A percentile compares a stretch with the other conserved stretches of the same genome.
phyloP scores from a whole-genome alignment of 1,140 invertebrate species.

The Hylaeus anthracinus region DNA sequence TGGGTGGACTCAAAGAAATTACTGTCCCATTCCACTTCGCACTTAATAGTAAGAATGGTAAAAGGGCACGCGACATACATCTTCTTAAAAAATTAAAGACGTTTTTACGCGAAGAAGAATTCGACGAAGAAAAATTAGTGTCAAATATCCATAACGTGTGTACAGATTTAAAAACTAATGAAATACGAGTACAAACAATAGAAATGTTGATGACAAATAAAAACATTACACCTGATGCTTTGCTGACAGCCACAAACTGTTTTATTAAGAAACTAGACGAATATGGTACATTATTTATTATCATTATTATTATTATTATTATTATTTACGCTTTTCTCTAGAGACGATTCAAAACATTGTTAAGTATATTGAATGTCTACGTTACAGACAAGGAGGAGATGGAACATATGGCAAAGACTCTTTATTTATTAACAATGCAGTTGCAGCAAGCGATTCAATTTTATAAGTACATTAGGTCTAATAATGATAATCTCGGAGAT shows the following conservation, averaged over 20 bases:
- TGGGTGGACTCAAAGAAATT: slow-evolving; percentile 90
- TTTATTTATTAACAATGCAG: slow-evolving; percentile 70
- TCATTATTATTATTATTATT: background rate
- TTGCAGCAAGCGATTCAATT: slow-evolving; percentile 76
- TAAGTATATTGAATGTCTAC: background rate
- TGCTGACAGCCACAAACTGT: slow-evolving; percentile 81
- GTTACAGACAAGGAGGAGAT: slow-evolving; percentile 66
- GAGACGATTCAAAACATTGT: background rate
- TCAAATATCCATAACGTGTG: slow-evolving; percentile 82
- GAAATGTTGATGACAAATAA: slow-evolving; percentile 86
- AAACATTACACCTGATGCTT: slow-evolving; percentile 82
- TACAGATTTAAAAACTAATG: slow-evolving; percentile 87
- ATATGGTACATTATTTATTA: slow-evolving; percentile 50
- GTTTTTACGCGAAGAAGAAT: slow-evolving; percentile 83
- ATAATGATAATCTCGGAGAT: slow-evolving; percentile 74
- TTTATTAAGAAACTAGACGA: slow-evolving; percentile 74
- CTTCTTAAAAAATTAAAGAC: slow-evolving; percentile 90
- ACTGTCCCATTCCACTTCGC: slow-evolving; percentile 94
- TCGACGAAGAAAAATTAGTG: slow-evolving; percentile 80
- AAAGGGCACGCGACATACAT: slow-evolving; percentile 92
- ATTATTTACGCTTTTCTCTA: slow-evolving; percentile 1
- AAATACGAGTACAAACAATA: slow-evolving; percentile 86
- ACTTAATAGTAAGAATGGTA: slow-evolving; percentile 92
- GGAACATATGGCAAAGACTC: slow-evolving; percentile 67
- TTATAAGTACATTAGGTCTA: slow-evolving; percentile 75